Percentiles rank a stretch among this genome's conserved stretches.
These are phyloP conservation scores for Rhea americana DNA, from an alignment of 2,113 vertebrate genomes.

Conservation along the genomic window DNA sequence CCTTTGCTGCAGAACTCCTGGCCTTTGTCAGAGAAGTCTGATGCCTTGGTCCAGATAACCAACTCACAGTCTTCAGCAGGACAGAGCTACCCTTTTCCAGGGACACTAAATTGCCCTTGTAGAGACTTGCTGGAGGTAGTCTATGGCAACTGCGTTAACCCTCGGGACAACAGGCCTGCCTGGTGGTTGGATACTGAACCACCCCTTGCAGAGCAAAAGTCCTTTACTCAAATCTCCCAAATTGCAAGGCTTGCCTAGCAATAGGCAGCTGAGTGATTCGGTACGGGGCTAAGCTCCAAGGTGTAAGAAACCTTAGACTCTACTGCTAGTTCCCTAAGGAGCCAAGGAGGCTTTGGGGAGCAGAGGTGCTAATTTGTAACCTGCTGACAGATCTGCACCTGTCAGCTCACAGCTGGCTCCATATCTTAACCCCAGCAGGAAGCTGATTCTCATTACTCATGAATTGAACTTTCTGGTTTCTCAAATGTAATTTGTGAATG, in stretches of 20 bases:
- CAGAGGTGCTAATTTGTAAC: neutral
- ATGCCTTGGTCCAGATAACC: neutral
- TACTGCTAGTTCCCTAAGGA: neutral
- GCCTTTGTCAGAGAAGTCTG: neutral
- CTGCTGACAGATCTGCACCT: neutral
- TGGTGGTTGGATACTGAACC: neutral
- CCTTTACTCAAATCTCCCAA: neutral
- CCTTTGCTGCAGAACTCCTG: neutral
- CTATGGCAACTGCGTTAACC: neutral
- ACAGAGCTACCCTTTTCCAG: neutral
- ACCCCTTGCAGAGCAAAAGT: neutral
- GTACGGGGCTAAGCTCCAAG: neutral
- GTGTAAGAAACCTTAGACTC: neutral
- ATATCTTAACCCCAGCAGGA: neutral
- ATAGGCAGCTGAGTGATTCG: neutral
- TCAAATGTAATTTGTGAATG: neutral
- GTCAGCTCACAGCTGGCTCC: neutral
- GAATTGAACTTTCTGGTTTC: neutral
- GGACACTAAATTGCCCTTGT: neutral
- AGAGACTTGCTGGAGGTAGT: neutral
- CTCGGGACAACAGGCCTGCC: neutral
- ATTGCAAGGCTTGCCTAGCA: neutral
- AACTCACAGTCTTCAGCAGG: neutral
- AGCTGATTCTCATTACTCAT: neutral
- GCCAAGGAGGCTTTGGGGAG: neutral